Evolutionary conservation across 2,113 vertebrate species (phyloP), one percentile per base, ranked within the genome.

Genomic region (Phoenicopterus ruber): DNA sequence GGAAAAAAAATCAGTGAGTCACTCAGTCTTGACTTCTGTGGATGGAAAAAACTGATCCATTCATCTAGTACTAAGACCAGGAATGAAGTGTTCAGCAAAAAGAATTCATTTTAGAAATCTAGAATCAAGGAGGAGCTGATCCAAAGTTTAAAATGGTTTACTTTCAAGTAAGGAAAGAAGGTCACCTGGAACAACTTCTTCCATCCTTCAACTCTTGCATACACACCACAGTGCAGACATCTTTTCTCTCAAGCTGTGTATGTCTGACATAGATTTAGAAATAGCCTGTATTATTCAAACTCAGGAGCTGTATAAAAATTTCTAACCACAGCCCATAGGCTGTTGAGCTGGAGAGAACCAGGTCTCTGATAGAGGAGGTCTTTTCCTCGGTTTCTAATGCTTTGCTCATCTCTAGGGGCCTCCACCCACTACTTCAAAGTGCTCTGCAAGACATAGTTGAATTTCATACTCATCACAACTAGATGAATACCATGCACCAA

Each of bases 321-420:
- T 52, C 49, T 54, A 93, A 25, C 17, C 21, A 71, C 20, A 34
- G 17, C 13, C 44, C 32, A 54, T 1, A 40, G 13, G 13, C 40
- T 47, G 6, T 22, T 62, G 38, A 78, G 44, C 31, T 18, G 25
- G 19, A 67, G 20, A 73, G 29, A 76, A 73, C 2, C 15, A 47
- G 2, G 0, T 71, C 7, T 17, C 2, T 17, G 5, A 66, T 3
- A 61, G 28, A 52, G 16, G 14, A 70, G n/a, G 46, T 34, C 31
- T 65, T 65, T 42, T 66, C 62, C 28, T 58, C 42, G 26, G n/a
- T 72, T 81, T 82, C 40, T 50, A 73, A 62, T 20, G 59, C 12
- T 86, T 78, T 59, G 6, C 25, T 66, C 1, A 1, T 36, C 11
- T 63, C 21, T 46, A 83, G 54, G 7, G 40, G 14, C 36, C n/a